Base-by-base conservation (phyloP, 2,797 vertebrate genomes). In the Notoglanidium macrostoma region DNA sequence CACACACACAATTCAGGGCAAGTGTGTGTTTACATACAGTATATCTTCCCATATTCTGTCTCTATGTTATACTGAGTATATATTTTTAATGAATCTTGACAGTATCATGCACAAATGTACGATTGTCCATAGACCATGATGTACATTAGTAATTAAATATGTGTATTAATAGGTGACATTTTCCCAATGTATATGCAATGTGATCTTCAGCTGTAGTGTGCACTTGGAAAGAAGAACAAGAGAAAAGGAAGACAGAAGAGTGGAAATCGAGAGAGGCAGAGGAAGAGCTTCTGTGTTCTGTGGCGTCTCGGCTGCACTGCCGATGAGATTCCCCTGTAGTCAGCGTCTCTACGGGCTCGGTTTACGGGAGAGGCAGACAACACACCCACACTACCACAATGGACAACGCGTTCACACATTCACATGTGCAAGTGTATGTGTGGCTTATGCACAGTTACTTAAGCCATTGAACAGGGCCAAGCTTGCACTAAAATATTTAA, bases 261-360 rank as follows among this genome's bases (percentile, higher is more conserved):
- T 83, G 88, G 84, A 88, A 79, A 84, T 81, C 73, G 87, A 89
- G 84, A 82, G 78, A 86, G 82, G 40, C 63, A 88, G 88, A 91
- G 89, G 88, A 90, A 90, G 91, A 93, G 88, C 87, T 90, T 90
- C 85, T 92, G 93, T 92, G 93, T 93, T 93, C 92, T 94, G 92
- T 95, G 95, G 95, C 94, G 94, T 96, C 95, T 95, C 90, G 92
- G 92, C 90, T 89, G 92, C 87, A 85, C 92, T 94, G 92, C 92
- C 84, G 86, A 94, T 93, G 93, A 93, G 95, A 95, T 95, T 95
- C 93, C 91, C 93, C 95, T 91, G 93, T 90, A 94, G 95, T 96
- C 95, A 96, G 95, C 95, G 94, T 96, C 95, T 95, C 94, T 92
- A 89, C 89, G 44, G 90, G 94, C 93, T 95, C 95, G 92, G 92